phyloP scores from a whole-genome alignment of 2,113 vertebrate genomes.

The Lontra canadensis region DNA sequence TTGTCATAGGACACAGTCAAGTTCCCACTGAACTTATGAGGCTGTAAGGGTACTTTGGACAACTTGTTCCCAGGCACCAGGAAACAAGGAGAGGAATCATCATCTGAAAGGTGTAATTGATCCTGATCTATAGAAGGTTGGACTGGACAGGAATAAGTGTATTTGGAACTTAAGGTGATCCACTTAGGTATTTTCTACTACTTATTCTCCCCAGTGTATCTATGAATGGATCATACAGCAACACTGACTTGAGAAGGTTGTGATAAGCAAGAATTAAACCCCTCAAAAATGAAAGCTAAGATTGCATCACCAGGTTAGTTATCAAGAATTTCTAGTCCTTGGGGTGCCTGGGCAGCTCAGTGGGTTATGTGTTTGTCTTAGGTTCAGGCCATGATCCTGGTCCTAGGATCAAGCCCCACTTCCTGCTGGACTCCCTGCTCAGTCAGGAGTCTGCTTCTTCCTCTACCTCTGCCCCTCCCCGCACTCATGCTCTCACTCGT shows the following conservation, averaged over 20 bases:
- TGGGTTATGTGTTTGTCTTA: background rate
- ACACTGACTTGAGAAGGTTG: background rate
- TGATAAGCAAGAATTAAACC: background rate
- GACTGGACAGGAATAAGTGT: background rate
- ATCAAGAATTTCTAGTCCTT: background rate
- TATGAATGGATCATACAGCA: background rate
- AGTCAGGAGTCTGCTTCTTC: background rate
- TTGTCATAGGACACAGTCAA: background rate
- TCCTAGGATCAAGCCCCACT: background rate
- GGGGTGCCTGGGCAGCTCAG: background rate
- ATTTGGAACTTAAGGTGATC: background rate
- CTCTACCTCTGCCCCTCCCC: background rate
- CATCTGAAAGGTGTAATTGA: background rate
- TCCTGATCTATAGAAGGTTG: background rate
- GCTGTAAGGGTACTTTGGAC: background rate
- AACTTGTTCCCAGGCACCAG: background rate
- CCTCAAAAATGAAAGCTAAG: background rate
- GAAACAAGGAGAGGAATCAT: background rate
- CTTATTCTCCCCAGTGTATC: background rate
- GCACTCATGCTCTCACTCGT: background rate
- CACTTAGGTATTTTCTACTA: background rate
- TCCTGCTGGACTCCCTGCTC: background rate
- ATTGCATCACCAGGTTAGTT: background rate
- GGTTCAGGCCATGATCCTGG: background rate
- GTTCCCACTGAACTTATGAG: background rate